phyloP scores from a whole-genome alignment of 2,797 vertebrate species.

The Ceryle rudis region DNA sequence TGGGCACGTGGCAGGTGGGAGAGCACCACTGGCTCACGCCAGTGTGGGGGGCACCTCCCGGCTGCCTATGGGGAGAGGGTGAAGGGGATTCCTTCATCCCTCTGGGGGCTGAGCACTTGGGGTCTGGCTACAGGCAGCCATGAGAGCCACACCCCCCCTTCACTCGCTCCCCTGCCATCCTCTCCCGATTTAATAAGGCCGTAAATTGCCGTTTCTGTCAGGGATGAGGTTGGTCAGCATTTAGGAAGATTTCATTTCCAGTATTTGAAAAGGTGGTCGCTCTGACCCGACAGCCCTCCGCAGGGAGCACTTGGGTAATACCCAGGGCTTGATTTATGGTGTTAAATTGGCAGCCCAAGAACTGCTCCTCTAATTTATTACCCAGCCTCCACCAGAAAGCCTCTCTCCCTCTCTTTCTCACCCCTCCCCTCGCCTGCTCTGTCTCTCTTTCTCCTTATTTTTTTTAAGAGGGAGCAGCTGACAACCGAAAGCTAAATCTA shows the following conservation, averaged over 20 bases:
- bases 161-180: accelerated
- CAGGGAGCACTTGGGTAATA: slow-evolving; percentile 64
- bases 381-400: slow-evolving; percentile 39
- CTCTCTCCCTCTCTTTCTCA: slow-evolving; percentile 39
- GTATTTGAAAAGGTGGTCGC: slow-evolving; percentile 75
- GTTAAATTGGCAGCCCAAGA: slow-evolving; percentile 49
- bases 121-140: background rate
- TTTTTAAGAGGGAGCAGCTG: slow-evolving; percentile 58
- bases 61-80: background rate
- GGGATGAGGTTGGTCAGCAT: slow-evolving; percentile 26
- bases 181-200: slow-evolving; percentile 12
- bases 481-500: slow-evolving; percentile 64
- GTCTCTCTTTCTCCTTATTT: background rate
- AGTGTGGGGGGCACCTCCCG: accelerated
- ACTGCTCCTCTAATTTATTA: slow-evolving; percentile 62
- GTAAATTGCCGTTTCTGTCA: slow-evolving; percentile 32
- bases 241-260: slow-evolving; percentile 73
- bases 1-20: background rate
- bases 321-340: slow-evolving; percentile 66
- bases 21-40: background rate
- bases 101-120: background rate
- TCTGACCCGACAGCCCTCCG: slow-evolving; percentile 47
- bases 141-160: background rate
- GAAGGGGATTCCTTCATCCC: background rate
- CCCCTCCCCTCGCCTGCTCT: slow-evolving; percentile 18